Base-by-base conservation (phyloP, 2,888 invertebrate species). In the Phanerotoma sp. region DNA sequence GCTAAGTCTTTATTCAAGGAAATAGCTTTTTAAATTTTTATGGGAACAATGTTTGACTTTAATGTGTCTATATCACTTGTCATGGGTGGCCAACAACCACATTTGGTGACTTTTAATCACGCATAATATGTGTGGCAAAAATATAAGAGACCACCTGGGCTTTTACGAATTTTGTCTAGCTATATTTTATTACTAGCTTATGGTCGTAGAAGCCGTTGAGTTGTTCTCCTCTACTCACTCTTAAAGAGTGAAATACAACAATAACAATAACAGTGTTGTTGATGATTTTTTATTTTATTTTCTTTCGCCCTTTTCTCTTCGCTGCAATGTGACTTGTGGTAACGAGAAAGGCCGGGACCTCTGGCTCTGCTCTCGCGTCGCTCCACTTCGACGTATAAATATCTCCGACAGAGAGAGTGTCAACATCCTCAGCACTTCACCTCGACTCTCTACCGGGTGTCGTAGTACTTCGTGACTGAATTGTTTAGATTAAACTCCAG, bases 331-430 rank as follows among this genome's bases (percentile, higher is more conserved):
- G 7, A 25, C 7, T 25, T 25, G 25, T 25, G 9, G 25, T 7
- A 21, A 45, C 41, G 37, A 48, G 40, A 42, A 42, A 45, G 30
- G 47, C 52, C 42, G 35, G 51, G 52, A 54, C 44, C 50, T 48
- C 52, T 42, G 37, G 41, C 20, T 46, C 40, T 35, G 55, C 46
- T 57, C 54, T 58, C 59, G 61, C 55, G 64, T 63, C 67, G 69
- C 66, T 68, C 68, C 65, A 66, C 69, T 67, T 70, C 54, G 66
- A 69, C 68, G 69, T 69, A 72, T 71, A 72, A 71, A 71, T 71
- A 72, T 68, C 70, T 63, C 63, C n/a, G n/a, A n/a, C n/a, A n/a
- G 25, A 25, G 54, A 42, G 58, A 66, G 67, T 68, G 66, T 64
- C 67, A 67, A 66, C 66, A 63, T 67, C 60, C 62, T 66, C 60